A percentile compares a stretch with the other conserved stretches of the same genome.
Evolutionary conservation across 1,140 invertebrate genomes (phyloP).

Genomic region (Drosophila prosaltans): DNA sequence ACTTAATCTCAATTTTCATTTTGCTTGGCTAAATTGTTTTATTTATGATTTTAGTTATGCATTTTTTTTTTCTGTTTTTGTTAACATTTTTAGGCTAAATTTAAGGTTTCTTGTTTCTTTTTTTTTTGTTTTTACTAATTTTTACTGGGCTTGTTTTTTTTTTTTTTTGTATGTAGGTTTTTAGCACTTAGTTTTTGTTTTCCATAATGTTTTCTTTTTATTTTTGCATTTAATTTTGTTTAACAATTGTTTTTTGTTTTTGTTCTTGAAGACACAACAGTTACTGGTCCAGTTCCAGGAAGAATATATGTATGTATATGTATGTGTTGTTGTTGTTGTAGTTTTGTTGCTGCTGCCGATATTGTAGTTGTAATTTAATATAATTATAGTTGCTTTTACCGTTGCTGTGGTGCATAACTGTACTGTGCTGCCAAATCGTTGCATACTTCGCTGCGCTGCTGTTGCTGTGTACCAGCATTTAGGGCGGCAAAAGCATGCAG

Average conservation of each 20-base stretch:
- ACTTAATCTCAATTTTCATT: not conserved
- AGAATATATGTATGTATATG: conserved; percentile 65
- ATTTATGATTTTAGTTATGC: conserved; percentile 4
- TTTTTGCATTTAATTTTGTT: conserved; percentile 47
- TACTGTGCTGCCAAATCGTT: conserved; percentile 63
- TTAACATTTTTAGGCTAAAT: conserved; percentile 11
- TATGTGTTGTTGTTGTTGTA: conserved; percentile 39
- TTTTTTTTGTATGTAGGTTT: conserved; percentile 24
- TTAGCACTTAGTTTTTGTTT: conserved; percentile 82
- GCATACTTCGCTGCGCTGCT: conserved; percentile 56
- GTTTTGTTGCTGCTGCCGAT: conserved; percentile 27
- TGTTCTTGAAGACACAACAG: conserved; percentile 82
- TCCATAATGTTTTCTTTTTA: conserved; percentile 52
- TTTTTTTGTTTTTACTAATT: not conserved
- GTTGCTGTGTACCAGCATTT: conserved; percentile 30
- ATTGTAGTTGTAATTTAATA: conserved; percentile 16
- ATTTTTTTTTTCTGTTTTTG: conserved; percentile 3
- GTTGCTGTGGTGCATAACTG: conserved; percentile 55
- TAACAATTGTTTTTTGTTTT: conserved; percentile 40
- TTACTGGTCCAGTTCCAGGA: conserved; percentile 83
- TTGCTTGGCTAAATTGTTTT: conserved; percentile 12
- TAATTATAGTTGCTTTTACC: conserved; percentile 55
- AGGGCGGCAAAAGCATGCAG: conserved; percentile 68
- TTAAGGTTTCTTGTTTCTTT: not conserved
- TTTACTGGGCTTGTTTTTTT: conserved; percentile 8